Percentiles rank a stretch among this genome's conserved stretches.
phyloP scores from a whole-genome alignment of 2,797 vertebrate species.

The Pangasius sanitwongsei region DNA sequence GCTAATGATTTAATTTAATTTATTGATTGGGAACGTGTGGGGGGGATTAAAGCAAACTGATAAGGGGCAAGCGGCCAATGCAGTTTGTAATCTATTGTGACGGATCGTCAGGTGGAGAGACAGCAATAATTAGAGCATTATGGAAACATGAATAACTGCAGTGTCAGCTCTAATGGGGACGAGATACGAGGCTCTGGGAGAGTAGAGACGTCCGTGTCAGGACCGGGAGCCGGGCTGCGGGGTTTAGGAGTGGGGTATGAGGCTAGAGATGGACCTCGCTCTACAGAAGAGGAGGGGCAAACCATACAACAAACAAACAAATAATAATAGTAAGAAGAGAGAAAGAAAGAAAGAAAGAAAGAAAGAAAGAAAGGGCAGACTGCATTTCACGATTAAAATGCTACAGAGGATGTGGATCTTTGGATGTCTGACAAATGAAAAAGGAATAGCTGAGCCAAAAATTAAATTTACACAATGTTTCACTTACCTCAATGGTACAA shows the following conservation, averaged over 20 bases:
- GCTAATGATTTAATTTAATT: slow-evolving; percentile 73
- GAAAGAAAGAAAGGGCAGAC: not conserved
- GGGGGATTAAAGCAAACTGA: slow-evolving; percentile 63
- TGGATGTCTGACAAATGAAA: not conserved
- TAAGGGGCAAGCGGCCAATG: slow-evolving; percentile 53
- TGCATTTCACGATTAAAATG: slow-evolving; percentile 5
- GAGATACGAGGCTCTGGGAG: not conserved
- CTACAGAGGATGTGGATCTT: not conserved
- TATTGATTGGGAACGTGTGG: slow-evolving; percentile 64
- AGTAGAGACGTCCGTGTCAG: slow-evolving; percentile 1
- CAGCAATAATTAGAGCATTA: slow-evolving; percentile 63
- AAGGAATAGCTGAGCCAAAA: not conserved
- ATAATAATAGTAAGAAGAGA: not conserved
- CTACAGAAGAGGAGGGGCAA: not conserved
- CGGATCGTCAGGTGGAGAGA: slow-evolving; percentile 55
- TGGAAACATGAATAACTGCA: slow-evolving; percentile 60
- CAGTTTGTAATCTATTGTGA: slow-evolving; percentile 64
- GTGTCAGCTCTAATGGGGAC: slow-evolving; percentile 57
- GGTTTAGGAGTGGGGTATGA: not conserved
- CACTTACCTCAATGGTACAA: not conserved
- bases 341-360: not conserved
- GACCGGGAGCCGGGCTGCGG: not conserved
- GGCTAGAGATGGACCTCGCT: not conserved
- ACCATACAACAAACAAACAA: not conserved
- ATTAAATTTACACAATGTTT: not conserved